phyloP scores from a whole-genome alignment of 1,140 invertebrate species.

The Drosophila arawakana region DNA sequence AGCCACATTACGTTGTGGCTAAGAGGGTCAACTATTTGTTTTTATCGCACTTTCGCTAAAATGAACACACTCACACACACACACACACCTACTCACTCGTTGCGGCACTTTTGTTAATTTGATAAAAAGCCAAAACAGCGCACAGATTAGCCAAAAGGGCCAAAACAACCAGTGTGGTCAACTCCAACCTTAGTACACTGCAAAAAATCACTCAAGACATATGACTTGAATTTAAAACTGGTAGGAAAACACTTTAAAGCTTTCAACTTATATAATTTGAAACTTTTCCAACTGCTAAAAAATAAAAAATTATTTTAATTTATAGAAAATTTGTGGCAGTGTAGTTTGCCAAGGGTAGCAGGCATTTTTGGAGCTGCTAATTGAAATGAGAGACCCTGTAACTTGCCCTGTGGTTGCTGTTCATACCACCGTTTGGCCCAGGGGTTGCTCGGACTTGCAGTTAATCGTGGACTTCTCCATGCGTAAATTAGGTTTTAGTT shows the following conservation, averaged over 20 bases:
- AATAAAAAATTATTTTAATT: too few relatives aligned
- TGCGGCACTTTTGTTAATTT: constrained; percentile 83
- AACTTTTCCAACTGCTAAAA: too few relatives aligned
- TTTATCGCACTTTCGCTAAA: constrained; percentile 84
- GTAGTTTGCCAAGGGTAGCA: constrained; percentile 29
- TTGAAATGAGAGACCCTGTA: constrained; percentile 57
- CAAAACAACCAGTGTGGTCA: constrained; percentile 37
- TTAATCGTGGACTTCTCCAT: constrained; percentile 47
- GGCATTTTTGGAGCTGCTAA: constrained; percentile 45
- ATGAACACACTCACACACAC: constrained; percentile 58
- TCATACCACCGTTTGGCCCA: constrained; percentile 6
- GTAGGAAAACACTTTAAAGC: too few relatives aligned
- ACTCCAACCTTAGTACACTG: constrained; percentile 37
- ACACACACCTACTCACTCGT: constrained; percentile 8
- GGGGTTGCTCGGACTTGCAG: constrained; percentile 60
- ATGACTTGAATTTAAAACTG: too few relatives aligned
- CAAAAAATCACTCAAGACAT: constrained; percentile 12
- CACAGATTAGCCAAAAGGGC: constrained; percentile 70
- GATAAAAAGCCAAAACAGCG: constrained; percentile 78
- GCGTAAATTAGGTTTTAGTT: constrained; percentile 77
- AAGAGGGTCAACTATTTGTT: constrained; percentile 72
- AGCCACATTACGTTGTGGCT: constrained; percentile 57
- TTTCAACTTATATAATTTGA: too few relatives aligned
- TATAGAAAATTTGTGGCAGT: constrained; percentile 7
- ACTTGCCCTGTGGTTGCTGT: constrained; percentile 39